Base-by-base conservation (phyloP, 37 sponge, comb jelly and placozoan species). In the Chondrilla cf. caribensis region DNA sequence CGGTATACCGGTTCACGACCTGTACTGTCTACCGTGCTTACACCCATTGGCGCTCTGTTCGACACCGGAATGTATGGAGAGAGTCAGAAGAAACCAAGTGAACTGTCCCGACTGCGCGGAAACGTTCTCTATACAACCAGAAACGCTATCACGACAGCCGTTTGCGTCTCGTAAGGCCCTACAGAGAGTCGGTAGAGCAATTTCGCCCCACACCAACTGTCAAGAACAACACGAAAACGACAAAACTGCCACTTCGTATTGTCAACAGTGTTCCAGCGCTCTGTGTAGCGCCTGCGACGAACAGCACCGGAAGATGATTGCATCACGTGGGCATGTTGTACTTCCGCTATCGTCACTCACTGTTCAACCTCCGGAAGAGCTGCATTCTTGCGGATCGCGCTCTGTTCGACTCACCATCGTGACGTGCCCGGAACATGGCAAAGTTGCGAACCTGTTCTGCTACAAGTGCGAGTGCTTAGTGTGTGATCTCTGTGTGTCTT, bases 11-110 rank as follows among this genome's bases (percentile, higher is more conserved):
- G 76, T 73, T 19, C 31, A 18, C 21, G 76, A 73, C 2, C 44
- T 73, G 6, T 42, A 73, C 24, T 73, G 43, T 6, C 76, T 73
- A 15, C 76, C 76, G 0, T 73, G 76, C 25, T 22, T 73, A 7
- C 76, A 73, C 43, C 76, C 76, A 39, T 22, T 73, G 41, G 76
- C 76, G 6, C 25, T 73, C 38, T 73, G 76, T 25, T 18, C 76
- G 41, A 1, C 41, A 24, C 44, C 76, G 0, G 76, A 39, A 21
- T 73, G 76, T 38, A 11, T 42, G 19, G 5, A 15, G 24, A 73
- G 24, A 7, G 24, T 73, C 22, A 3, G 76, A 39, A 7, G 24
- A 2, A 73, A 42, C 24, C 38, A 42, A 24, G 24, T 73, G 2
- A 31, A 39, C 41, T 73, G 76, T 38, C 76, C 76, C n/a, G 76